phyloP scores from a whole-genome alignment of 2,888 invertebrate species.

The Coenonympha arcania region DNA sequence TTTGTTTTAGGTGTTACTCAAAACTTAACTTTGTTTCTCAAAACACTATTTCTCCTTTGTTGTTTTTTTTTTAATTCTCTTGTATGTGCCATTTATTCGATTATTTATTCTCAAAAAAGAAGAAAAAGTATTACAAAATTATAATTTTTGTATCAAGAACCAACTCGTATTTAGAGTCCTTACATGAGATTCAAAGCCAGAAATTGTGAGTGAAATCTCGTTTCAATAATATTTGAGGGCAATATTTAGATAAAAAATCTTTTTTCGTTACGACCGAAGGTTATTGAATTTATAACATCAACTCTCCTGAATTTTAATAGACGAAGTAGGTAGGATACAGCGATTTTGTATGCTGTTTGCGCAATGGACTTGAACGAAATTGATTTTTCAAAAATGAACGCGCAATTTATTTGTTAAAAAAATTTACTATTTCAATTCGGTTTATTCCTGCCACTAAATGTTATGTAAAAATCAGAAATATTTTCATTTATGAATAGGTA shows the following conservation, averaged over 20 bases:
- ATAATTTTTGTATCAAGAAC: not conserved
- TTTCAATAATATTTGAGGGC: not conserved
- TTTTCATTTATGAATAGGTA: too few relatives aligned
- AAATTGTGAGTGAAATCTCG: not conserved
- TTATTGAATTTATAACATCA: not conserved
- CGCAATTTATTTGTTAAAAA: too few relatives aligned
- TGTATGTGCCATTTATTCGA: too few relatives aligned
- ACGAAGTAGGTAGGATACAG: constrained; percentile 8
- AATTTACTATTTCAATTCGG: too few relatives aligned
- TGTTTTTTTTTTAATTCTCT: too few relatives aligned
- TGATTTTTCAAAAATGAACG: not conserved
- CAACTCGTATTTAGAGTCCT: not conserved
- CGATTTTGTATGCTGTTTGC: constrained; percentile 11
- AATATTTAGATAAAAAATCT: not conserved
- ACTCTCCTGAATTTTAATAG: constrained; percentile 16
- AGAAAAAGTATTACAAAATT: not conserved
- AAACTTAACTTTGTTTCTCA: too few relatives aligned
- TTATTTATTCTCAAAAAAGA: too few relatives aligned
- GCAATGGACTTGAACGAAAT: not conserved
- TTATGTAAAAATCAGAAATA: too few relatives aligned
- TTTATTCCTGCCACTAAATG: too few relatives aligned
- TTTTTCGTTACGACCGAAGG: not conserved
- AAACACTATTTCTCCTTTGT: too few relatives aligned
- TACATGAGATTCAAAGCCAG: not conserved
- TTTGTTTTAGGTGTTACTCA: too few relatives aligned